Evolutionary conservation across 2,113 vertebrate species (phyloP).

Genomic region (Perca fluviatilis): DNA sequence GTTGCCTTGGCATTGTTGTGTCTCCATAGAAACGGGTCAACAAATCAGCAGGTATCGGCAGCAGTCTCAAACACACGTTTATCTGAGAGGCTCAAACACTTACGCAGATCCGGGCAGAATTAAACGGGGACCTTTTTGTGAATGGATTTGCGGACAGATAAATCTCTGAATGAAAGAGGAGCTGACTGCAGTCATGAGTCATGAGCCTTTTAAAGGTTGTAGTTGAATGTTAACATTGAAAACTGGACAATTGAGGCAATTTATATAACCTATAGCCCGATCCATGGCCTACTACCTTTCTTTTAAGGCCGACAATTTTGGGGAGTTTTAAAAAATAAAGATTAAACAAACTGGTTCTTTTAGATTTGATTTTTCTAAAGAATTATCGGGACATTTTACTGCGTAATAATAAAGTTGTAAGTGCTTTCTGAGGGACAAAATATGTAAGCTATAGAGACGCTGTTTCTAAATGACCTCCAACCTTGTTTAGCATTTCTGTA

Average conservation of each 20-base stretch:
- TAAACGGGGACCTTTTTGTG: constrained; percentile 10
- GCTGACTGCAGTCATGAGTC: not conserved
- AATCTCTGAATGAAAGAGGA: constrained; percentile 29
- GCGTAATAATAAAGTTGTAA: no score
- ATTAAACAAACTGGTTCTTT: no score
- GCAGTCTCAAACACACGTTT: not conserved
- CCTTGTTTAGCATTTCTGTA: no score
- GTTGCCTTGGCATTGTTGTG: constrained; percentile 56
- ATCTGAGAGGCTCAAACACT: not conserved
- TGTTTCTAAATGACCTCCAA: no score
- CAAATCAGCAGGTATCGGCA: constrained; percentile 56
- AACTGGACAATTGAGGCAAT: no score
- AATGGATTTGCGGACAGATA: constrained; percentile 32
- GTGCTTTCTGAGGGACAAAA: no score
- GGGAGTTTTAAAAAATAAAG: no score
- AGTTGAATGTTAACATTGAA: not conserved
- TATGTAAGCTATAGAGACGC: no score
- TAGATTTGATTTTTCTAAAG: no score
- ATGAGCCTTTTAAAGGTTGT: not conserved
- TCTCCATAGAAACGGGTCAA: constrained; percentile 66
- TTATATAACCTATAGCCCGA: no score
- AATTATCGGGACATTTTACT: no score
- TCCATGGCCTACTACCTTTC: no score
- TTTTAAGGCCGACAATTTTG: not conserved
- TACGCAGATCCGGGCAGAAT: constrained; percentile 22